A percentile compares a stretch with the other conserved stretches of the same genome.
Conservation (phyloP, 2,113 vertebrate genomes). For the Gymnorhina tibicen region DNA sequence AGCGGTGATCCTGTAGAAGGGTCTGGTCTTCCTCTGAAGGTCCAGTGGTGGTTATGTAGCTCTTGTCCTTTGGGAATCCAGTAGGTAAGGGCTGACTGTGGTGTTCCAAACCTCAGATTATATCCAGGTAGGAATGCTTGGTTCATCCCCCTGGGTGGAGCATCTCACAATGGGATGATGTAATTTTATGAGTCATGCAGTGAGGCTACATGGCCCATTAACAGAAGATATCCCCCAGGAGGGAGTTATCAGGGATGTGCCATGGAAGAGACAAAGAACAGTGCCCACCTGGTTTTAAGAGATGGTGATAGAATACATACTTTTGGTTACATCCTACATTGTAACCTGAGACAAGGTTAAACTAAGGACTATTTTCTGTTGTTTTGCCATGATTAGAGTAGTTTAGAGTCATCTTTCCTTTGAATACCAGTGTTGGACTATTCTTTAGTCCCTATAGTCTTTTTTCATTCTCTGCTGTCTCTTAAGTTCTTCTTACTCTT, state of each 20-base stretch:
- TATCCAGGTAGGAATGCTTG: neutral
- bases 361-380: neutral
- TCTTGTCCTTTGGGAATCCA: neutral
- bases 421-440: neutral
- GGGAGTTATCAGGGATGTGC: neutral
- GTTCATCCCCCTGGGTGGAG: neutral
- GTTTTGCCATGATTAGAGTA: neutral
- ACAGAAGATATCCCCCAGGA: neutral
- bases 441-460: neutral
- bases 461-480: neutral
- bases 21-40: neutral
- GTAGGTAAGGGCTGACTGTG: neutral
- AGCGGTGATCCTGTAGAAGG: neutral
- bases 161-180: neutral
- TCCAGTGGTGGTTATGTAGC: neutral
- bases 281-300: neutral
- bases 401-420: neutral
- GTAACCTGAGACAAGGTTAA: neutral
- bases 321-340: neutral
- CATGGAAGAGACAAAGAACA: neutral
- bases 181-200: neutral
- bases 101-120: neutral
- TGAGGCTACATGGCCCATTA: neutral
- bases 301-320: neutral
- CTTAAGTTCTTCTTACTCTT: neutral